Percentiles rank a stretch among this genome's conserved stretches.
These are phyloP conservation scores for Catalaphyllia jardinei DNA, from an alignment of 64 coral and sea anemone genomes.

Conservation along the genomic window DNA sequence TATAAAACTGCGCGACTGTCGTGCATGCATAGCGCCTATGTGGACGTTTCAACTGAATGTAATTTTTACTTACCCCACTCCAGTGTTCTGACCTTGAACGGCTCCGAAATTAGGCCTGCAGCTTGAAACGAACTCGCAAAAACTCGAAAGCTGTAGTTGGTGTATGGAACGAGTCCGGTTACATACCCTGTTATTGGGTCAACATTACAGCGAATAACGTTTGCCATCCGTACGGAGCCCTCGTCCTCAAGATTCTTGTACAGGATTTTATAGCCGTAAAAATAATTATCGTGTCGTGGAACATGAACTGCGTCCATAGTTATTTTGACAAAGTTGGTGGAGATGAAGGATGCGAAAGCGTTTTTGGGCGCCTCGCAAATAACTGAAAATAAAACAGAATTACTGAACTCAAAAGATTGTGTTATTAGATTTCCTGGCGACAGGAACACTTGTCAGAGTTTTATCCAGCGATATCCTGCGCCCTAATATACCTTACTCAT, in stretches of 20 bases:
- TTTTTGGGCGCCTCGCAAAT: slow-evolving; percentile 28
- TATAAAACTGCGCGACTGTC: too few relatives aligned
- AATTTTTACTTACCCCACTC: background rate
- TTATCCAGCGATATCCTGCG: too few relatives aligned
- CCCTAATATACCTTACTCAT: too few relatives aligned
- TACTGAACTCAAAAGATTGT: background rate
- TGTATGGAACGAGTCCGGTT: background rate
- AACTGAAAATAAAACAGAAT: background rate
- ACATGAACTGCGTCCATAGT: background rate
- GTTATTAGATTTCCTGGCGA: background rate
- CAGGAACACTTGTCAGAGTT: too few relatives aligned
- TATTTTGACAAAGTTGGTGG: background rate
- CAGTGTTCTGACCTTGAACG: background rate
- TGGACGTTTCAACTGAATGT: background rate
- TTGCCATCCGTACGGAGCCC: background rate
- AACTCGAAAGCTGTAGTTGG: slow-evolving; percentile 39
- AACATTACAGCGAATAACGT: background rate
- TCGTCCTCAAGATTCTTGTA: slow-evolving; percentile 28
- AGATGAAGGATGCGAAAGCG: background rate
- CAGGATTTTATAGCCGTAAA: background rate
- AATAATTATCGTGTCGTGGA: background rate
- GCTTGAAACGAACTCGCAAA: slow-evolving; percentile 2
- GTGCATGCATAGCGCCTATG: too few relatives aligned
- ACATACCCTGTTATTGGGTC: background rate
- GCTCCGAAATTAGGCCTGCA: slow-evolving; percentile 2